phyloP scores from a whole-genome alignment of 2,113 vertebrate genomes.

The Gnathonemus echidnorhynchus region DNA sequence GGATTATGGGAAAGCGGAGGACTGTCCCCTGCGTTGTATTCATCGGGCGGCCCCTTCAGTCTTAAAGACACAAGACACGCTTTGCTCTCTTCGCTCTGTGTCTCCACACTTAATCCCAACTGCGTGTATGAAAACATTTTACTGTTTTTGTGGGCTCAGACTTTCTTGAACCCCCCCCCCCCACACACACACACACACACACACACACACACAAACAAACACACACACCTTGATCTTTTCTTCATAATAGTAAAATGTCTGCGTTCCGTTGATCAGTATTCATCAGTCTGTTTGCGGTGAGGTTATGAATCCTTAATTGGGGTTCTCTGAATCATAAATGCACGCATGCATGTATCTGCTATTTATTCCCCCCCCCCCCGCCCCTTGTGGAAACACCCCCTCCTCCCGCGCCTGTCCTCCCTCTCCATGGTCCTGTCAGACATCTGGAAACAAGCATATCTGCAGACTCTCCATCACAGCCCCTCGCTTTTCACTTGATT shows the following conservation, averaged over 20 bases:
- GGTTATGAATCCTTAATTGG: neutral
- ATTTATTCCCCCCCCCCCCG: constrained; percentile 30
- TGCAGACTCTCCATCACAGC: constrained; percentile 72
- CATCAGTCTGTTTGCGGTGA: constrained; percentile 25
- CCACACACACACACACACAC: neutral
- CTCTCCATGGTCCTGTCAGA: constrained; percentile 68
- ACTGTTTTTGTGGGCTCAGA: neutral
- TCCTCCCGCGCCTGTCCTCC: constrained; percentile 51
- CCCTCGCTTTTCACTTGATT: constrained; percentile 84
- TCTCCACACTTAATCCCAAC: neutral
- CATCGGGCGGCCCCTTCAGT: constrained; percentile 60
- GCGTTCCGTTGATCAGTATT: constrained; percentile 34
- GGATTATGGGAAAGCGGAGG: constrained; percentile 56
- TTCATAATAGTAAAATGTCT: constrained; percentile 66
- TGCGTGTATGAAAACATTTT: neutral
- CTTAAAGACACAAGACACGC: neutral
- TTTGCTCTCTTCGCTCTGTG: neutral
- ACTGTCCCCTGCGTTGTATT: constrained; percentile 53
- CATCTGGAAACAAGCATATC: constrained; percentile 92
- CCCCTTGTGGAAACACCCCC: constrained; percentile 61
- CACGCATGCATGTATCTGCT: constrained; percentile 29
- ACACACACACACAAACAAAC: neutral
- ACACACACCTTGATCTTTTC: constrained; percentile 22
- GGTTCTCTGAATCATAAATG: neutral
- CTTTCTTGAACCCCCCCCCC: neutral